Evolutionary conservation across 2,888 invertebrate species (phyloP).

Genomic region (Xanthia togata): DNA sequence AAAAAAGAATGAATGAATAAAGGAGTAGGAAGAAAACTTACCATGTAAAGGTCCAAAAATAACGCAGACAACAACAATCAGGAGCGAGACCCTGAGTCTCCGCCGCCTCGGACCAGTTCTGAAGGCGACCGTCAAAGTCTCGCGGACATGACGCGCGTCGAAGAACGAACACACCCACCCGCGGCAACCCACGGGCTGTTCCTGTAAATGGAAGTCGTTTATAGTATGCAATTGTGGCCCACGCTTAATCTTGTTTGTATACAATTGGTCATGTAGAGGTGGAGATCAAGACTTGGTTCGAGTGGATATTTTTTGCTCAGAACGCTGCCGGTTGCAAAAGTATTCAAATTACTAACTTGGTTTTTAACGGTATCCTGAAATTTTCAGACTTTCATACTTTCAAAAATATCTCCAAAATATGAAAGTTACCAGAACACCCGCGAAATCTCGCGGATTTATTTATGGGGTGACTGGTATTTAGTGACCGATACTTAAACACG

Average conservation of each 20-base stretch:
- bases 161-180: constrained; percentile 88
- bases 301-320: too few species aligned
- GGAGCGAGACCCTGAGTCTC: constrained; percentile 86
- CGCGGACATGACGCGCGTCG: constrained; percentile 87
- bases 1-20: too few species aligned
- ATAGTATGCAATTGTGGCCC: constrained; percentile 8
- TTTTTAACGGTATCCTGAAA: too few species aligned
- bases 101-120: constrained; percentile 86
- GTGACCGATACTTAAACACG: too few species aligned
- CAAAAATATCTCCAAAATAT: too few species aligned
- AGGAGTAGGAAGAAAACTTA: constrained; percentile 66
- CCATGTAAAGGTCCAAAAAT: constrained; percentile 90
- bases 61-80: constrained; percentile 89
- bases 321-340: too few species aligned
- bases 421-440: too few species aligned
- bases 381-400: too few species aligned
- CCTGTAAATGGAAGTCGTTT: constrained; percentile 71
- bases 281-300: too few species aligned
- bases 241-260: constrained; percentile 38
- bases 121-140: constrained; percentile 90
- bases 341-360: too few species aligned
- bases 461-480: too few species aligned
- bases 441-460: too few species aligned
- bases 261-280: constrained; percentile 3
- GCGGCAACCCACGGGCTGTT: constrained; percentile 86